Percentiles rank a stretch among this genome's conserved stretches.
phyloP scores from a whole-genome alignment of 2,113 vertebrate genomes.

The Ammodytes dubius region DNA sequence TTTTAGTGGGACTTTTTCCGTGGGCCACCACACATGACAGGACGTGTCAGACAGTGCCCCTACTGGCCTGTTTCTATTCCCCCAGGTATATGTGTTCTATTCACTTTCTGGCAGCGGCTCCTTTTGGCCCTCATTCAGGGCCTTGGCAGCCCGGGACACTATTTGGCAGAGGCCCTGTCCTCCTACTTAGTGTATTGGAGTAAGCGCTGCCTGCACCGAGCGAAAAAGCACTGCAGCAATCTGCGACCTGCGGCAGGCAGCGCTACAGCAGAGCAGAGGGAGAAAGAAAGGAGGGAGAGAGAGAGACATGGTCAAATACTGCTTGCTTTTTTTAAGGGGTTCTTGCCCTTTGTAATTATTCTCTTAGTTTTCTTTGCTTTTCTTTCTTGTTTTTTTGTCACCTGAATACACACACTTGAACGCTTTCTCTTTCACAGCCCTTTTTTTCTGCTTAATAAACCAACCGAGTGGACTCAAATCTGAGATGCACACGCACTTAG shows the following conservation, averaged over 20 bases:
- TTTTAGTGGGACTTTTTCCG: too few species aligned
- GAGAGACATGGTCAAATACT: background rate
- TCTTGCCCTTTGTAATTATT: background rate
- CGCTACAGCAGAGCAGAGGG: slow-evolving; percentile 8
- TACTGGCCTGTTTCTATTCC: background rate
- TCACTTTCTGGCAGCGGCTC: slow-evolving; percentile 30
- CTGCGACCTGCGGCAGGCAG: slow-evolving; percentile 47
- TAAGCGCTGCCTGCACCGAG: slow-evolving; percentile 57
- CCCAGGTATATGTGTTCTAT: background rate
- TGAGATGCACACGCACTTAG: slow-evolving; percentile 1
- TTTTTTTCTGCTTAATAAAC: background rate
- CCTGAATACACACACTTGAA: background rate
- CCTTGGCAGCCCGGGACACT: slow-evolving; percentile 42
- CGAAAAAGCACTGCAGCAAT: slow-evolving; percentile 59
- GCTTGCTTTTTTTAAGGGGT: background rate
- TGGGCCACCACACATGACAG: background rate
- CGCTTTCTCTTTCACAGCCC: background rate
- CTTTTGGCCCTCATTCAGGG: slow-evolving; percentile 27
- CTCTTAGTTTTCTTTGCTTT: background rate
- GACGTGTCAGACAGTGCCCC: slow-evolving; percentile 12
- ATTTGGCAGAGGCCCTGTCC: slow-evolving; percentile 54
- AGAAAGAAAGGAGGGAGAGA: background rate
- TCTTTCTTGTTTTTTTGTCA: background rate
- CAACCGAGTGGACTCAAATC: background rate
- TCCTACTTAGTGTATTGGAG: slow-evolving; percentile 52